Evolutionary conservation across 2,797 vertebrate species (phyloP), one percentile per base, ranked within the genome.

Genomic region (Pelobates cultripes): DNA sequence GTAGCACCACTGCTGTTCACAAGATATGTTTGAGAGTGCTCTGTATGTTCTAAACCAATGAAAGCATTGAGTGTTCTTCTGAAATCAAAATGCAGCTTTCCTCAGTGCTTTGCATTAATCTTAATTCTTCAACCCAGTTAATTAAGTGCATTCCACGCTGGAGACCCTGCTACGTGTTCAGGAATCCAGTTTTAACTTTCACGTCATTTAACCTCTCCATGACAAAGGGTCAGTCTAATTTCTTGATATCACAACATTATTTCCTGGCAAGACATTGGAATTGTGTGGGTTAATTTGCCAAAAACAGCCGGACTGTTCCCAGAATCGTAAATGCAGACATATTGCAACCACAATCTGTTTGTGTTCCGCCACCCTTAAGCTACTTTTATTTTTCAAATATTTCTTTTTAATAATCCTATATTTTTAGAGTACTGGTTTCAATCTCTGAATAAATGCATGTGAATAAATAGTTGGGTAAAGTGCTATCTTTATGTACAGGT

Each of bases 1-100:
- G 70, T 74, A 75, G 79, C 75, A 82, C 28, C 28, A 28, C 28
- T 28, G 28, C 28, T 28, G 28, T 28, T 28, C 28, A 28, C 28
- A 28, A 28, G 28, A 28, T 28, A 28, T 28, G 28, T 28, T 28
- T 28, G 28, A n/a, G 28, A 75, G 85, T 86, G 86, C 47, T 60
- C 64, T 79, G 66, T 73, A 83, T 84, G 84, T 79, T 85, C 88
- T 80, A 82, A 80, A 63, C 73, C 78, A 75, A 51, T 70, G 68
- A 83, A 78, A 86, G 40, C 67, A 73, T 4, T 85, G 73, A 86
- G 17, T 63, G 60, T 75, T 86, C 41, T 73, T 67, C 73, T 85
- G 17, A 1, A 63, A 84, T 76, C 51, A 79, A 86, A 82, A 63
- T 45, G 67, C 84, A 85, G 73, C 68, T 80, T 86, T 8, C 85